Base-by-base conservation (phyloP, 2,797 vertebrate genomes). In the Sphenodon punctatus region DNA sequence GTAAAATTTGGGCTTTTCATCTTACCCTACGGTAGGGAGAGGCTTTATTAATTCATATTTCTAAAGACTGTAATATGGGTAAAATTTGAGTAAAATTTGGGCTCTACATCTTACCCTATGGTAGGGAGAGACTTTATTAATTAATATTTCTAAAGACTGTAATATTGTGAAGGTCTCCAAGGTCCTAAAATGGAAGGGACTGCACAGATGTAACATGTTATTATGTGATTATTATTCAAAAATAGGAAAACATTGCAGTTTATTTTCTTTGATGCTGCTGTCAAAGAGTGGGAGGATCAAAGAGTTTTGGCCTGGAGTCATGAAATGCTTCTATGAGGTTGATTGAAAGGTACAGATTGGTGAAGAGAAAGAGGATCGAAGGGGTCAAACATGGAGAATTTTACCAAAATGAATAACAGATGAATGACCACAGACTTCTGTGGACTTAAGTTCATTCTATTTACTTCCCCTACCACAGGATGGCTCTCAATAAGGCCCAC, bases 261-360 rank as follows among this genome's bases (percentile, higher is more conserved):
- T 79, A 61, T 89, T 71, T 82, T 80, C 38, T 46, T 75, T 5
- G 13, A 43, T 63, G n/a, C 43, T 75, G 46, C 41, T 39, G 36
- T n/a, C 63, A 65, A 56, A 82, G 34, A 77, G 25, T n/a, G 30
- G 45, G 64, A 14, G 11, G 34, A 27, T 70, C 45, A 61, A 58
- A 60, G 34, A 16, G 12, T 61, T 84, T 60, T 66, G 34, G 87
- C 88, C 80, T 61, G 25, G 67, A 27, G 53, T 67, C 32, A 63
- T 36, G 60, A 67, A 56, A 25, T 65, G 64, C 86, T 41, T 63
- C 88, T 61, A 48, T 78, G 87, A 88, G 61, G 76, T 73, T 81
- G 70, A 41, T 75, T 0, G 0, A 23, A 70, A 79, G 59, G 77
- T 27, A 34, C 16, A 1, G 22, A 59, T n/a, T n/a, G n/a, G n/a